A percentile compares a stretch with the other conserved stretches of the same genome.
Conservation (phyloP, 2,113 vertebrate species). For the Turdus rufiventris region DNA sequence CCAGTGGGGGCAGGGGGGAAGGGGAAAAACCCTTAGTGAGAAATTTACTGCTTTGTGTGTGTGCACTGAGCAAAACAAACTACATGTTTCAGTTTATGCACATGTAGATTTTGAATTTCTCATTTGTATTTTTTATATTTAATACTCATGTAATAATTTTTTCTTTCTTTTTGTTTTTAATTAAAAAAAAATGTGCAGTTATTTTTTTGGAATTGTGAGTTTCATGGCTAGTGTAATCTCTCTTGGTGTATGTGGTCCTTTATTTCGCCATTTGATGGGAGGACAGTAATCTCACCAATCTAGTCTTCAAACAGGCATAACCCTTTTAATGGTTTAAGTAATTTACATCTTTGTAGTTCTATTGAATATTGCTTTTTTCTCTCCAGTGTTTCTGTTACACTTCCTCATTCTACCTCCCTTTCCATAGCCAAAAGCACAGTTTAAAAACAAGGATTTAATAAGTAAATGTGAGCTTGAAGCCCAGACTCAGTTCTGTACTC, state of each 20-base stretch:
- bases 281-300: conserved; percentile 60
- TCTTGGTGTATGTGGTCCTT: conserved; percentile 49
- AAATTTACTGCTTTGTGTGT: conserved; percentile 46
- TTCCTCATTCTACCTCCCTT: neutral
- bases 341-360: neutral
- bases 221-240: conserved; percentile 32
- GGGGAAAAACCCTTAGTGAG: neutral
- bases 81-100: conserved; percentile 48
- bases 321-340: conserved; percentile 13
- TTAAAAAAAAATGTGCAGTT: conserved; percentile 27
- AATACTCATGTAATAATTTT: conserved; percentile 48
- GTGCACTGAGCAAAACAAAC: neutral
- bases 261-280: conserved; percentile 64
- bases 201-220: neutral
- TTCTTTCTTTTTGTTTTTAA: neutral
- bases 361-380: neutral
- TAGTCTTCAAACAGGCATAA: conserved; percentile 55
- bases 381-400: neutral
- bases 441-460: neutral
- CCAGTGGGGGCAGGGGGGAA: conserved; percentile 23
- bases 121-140: neutral
- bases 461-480: neutral
- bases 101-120: conserved; percentile 16
- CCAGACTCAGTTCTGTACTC: neutral
- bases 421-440: neutral